These are phyloP conservation scores for Turdus rufiventris DNA, from an alignment of 2,113 vertebrate genomes.

Conservation along the genomic window DNA sequence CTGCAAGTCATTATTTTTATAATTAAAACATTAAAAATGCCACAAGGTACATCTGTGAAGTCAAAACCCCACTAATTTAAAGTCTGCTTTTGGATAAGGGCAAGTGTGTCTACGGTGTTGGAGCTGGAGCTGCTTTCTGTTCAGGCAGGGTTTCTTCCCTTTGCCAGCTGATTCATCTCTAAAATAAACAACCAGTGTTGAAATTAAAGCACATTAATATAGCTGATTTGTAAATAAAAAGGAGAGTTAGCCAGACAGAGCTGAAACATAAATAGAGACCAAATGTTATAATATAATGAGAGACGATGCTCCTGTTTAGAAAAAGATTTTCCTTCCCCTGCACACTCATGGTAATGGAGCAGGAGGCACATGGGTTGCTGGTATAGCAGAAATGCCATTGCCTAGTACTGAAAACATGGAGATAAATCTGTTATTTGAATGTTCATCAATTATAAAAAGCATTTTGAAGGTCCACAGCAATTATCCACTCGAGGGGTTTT, in stretches of 20 bases:
- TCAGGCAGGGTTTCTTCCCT: not conserved
- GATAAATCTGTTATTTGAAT: not conserved
- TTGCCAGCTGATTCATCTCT: slow-evolving; percentile 14
- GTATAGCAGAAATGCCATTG: not conserved
- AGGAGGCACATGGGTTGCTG: not conserved
- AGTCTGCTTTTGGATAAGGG: not conserved
- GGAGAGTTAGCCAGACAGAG: slow-evolving; percentile 27
- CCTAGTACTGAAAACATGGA: not conserved
- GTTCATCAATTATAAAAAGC: not conserved
- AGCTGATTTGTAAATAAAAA: slow-evolving; percentile 48
- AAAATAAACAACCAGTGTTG: slow-evolving; percentile 17
- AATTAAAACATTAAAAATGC: not conserved
- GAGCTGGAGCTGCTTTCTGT: not conserved
- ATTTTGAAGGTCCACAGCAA: not conserved
- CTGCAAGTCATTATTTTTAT: not conserved
- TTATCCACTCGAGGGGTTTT: not conserved
- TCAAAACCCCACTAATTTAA: not conserved
- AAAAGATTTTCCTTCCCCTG: not conserved
- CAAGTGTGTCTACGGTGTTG: not conserved
- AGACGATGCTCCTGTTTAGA: not conserved
- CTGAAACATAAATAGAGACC: slow-evolving; percentile 40
- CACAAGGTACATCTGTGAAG: not conserved
- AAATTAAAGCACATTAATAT: slow-evolving; percentile 28
- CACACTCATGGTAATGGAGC: not conserved
- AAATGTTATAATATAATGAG: slow-evolving; percentile 33